Percentiles rank a stretch among this genome's conserved stretches.
phyloP scores from a whole-genome alignment of 30 jellyfish, hydroid and myxozoan species.

The Sanderia malayensis region DNA sequence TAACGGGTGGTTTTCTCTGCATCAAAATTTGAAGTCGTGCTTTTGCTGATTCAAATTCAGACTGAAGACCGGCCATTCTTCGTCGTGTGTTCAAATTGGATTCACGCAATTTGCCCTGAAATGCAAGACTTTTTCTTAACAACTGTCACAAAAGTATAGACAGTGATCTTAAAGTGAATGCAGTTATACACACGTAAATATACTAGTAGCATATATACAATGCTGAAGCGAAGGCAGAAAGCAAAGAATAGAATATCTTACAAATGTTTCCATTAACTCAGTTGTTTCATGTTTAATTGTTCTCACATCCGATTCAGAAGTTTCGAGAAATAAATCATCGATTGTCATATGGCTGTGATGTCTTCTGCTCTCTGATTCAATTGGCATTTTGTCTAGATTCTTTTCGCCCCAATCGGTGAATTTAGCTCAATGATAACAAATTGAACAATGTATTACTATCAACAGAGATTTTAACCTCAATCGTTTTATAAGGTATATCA shows the following conservation, averaged over 20 bases:
- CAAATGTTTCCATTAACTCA: conserved; percentile 53
- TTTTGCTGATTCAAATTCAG: conserved; percentile 68
- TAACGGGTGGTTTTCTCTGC: conserved; percentile 42
- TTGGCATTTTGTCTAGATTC: neutral
- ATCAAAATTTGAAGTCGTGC: conserved; percentile 59
- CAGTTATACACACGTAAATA: no score
- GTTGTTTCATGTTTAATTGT: conserved; percentile 52
- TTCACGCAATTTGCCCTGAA: conserved; percentile 57
- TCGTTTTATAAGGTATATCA: no score
- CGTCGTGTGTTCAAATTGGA: conserved; percentile 51
- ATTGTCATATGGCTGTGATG: conserved; percentile 12
- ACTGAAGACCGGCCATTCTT: conserved; percentile 54
- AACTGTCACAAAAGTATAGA: no score
- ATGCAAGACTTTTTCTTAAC: no score
- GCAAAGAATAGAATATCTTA: conserved; percentile 13
- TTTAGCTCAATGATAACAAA: no score
- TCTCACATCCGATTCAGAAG: conserved; percentile 59
- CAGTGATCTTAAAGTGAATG: no score
- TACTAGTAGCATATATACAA: no score
- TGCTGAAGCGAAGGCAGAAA: neutral
- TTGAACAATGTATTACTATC: no score
- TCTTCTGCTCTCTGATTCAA: conserved; percentile 17
- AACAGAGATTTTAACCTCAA: no score
- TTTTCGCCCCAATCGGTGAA: no score
- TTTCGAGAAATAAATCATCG: conserved; percentile 43